These are phyloP conservation scores for Hedychridium roseum DNA, from an alignment of 2,888 invertebrate species.

Conservation along the genomic window DNA sequence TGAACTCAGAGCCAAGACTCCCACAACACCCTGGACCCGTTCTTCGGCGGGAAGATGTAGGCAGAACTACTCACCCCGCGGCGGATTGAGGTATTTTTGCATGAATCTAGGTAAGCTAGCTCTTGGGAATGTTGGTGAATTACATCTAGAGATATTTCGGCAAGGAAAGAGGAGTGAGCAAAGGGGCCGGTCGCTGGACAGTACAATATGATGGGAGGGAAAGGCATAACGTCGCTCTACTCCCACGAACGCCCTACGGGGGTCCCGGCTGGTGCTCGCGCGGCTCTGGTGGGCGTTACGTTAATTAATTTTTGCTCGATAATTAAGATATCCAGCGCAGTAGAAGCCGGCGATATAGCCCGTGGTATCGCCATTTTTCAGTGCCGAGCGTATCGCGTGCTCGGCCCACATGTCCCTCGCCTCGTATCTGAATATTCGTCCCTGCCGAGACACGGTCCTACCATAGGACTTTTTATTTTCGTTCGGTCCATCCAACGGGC, in stretches of 20 bases:
- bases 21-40: conserved; percentile 54
- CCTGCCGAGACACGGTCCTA: no score
- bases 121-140: no score
- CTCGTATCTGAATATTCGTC: conserved; percentile 4
- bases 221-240: conserved; percentile 18
- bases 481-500: no score
- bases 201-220: background rate
- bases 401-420: conserved; percentile 22
- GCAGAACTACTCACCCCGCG: background rate
- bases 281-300: conserved; percentile 48
- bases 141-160: background rate
- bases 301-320: conserved; percentile 57
- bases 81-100: no score
- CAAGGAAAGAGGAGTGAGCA: background rate
- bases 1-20: conserved; percentile 59
- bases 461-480: no score
- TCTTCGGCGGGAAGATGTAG: conserved; percentile 10
- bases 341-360: conserved; percentile 41
- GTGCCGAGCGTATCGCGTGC: conserved; percentile 25
- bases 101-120: no score
- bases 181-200: background rate
- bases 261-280: conserved; percentile 23
- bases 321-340: conserved; percentile 54
- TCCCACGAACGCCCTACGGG: conserved; percentile 41
- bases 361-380: conserved; percentile 50